Base-by-base conservation (phyloP, 2,113 vertebrate genomes). In the Leptobrachium ailaonicum region DNA sequence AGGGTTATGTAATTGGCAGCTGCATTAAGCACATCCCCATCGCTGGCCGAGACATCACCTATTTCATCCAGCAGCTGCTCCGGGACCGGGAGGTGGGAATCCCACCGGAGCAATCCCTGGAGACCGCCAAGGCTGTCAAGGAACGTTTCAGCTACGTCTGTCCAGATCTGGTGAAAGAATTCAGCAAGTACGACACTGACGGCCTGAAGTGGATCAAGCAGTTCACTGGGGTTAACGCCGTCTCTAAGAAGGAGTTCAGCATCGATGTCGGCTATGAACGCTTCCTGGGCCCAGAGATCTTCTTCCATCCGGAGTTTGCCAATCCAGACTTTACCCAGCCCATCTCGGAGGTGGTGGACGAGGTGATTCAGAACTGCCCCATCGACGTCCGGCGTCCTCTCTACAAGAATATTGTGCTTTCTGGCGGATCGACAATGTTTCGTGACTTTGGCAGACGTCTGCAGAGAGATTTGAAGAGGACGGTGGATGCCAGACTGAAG, bases 1-100 rank as follows among this genome's bases (percentile, higher is more conserved):
- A 99, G 88, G 98, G 98, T 0, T 99, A 99, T 0, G 98, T 99
- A 42, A 99, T 99, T 82, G 97, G 98, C 89, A 99, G 98, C 94
- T 99, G 98, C 88, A 99, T 99, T 90, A 99, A 99, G 87, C 98
- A 99, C 95, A 99, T 99, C 89, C 98, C 98, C 86, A 99, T 99
- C 50, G 97, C 98, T 2, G 98, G 98, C 41, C 90, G 98, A 82
- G 98, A 99, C 91, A 99, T 99, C 90, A 99, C 98, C 2, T 99
- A 97, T 88, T 99, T 99, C 90, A 99, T 96, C 86, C 97, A 99
- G 91, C 98, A 99, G 85, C 86, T 99, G 75, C 88, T 99, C 86
- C 91, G 98, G 85, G 98, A 99, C 77, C 85, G 98, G 83, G 98
- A 99, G 94, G 95, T 98, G 90, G 98, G 98, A 87, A 98, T 99